Base-by-base conservation (phyloP, 2,888 invertebrate genomes). In the Pammene aurita region DNA sequence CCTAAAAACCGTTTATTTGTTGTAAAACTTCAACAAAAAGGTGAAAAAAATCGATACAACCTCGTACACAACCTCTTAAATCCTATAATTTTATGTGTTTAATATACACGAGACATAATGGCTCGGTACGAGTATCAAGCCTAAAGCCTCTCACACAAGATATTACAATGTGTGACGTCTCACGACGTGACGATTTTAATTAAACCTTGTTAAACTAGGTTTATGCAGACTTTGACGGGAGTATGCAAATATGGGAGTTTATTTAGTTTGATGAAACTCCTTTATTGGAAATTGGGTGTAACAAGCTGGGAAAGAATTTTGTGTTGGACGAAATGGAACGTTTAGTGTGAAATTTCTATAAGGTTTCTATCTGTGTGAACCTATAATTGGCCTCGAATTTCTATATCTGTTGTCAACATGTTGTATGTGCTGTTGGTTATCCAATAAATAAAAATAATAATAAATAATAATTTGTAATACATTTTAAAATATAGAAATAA, bases 91-190 rank as follows among this genome's bases (percentile, higher is more conserved):
- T 34, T 35, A 16, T 6, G 50, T 44, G 54, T 60, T 65, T 60
- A 69, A 65, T 64, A 69, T 60, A 55, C 60, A 48, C 34, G 7
- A 46, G n/a, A 9, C 14, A 44, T 44, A 48, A 62, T 62, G 18
- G 38, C 38, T 41, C 16, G 10, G 41, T 13, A n/a, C n/a, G n/a
- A n/a, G n/a, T n/a, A 58, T 16, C 48, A 48, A 14, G 44, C 38
- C 18, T 60, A 60, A 60, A 44, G 58, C 64, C 14, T 41, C 48
- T 69, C 41, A 65, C 60, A 65, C 60, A 65, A 60, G 60, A 65
- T 65, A 65, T 69, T 69, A 60, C 68, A 65, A 68, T 58, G 57
- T 63, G 56, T 65, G 58, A 69, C 69, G 48, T 65, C 64, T 65
- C 65, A 55, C 46, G 58, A 55, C 60, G 64, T 65, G 58, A 63